Conservation (phyloP, 2,888 invertebrate species). For the Penaeus monodon region DNA sequence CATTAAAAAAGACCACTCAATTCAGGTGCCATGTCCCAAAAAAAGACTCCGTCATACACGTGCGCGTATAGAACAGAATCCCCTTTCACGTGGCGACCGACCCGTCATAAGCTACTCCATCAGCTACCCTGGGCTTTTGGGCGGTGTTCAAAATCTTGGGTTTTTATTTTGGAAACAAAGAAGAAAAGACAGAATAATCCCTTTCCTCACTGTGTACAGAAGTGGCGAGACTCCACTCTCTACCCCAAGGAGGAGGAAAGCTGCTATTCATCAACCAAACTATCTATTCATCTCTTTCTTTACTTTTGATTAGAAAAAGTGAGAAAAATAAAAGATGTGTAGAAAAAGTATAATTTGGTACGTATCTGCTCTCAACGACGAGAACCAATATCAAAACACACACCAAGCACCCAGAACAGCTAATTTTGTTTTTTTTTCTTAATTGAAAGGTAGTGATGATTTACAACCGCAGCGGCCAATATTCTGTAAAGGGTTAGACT, state of each 20-base stretch:
- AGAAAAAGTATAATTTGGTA: no score
- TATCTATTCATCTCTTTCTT: no score
- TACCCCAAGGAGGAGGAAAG: no score
- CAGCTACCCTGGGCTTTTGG: conserved; percentile 34
- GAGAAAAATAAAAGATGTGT: no score
- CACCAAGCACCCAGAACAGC: conserved; percentile 24
- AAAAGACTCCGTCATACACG: conserved; percentile 1
- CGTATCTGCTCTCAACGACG: no score
- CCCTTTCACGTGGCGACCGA: conserved; percentile 26
- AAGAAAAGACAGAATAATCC: no score
- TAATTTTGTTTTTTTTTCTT: conserved; percentile 32
- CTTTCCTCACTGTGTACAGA: no score
- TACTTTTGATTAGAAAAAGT: no score
- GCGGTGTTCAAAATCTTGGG: neutral
- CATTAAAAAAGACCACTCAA: conserved; percentile 41
- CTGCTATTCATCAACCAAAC: no score
- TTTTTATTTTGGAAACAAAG: no score
- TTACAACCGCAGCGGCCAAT: conserved; percentile 39
- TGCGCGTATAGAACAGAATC: neutral
- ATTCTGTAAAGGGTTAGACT: conserved; percentile 32
- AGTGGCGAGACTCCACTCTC: no score
- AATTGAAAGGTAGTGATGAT: conserved; percentile 2
- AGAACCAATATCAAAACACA: neutral
- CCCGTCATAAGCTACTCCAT: conserved; percentile 46
- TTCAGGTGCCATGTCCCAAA: conserved; percentile 29